These are phyloP conservation scores for Aphodius granarius DNA, from an alignment of 2,888 invertebrate genomes.

Conservation along the genomic window DNA sequence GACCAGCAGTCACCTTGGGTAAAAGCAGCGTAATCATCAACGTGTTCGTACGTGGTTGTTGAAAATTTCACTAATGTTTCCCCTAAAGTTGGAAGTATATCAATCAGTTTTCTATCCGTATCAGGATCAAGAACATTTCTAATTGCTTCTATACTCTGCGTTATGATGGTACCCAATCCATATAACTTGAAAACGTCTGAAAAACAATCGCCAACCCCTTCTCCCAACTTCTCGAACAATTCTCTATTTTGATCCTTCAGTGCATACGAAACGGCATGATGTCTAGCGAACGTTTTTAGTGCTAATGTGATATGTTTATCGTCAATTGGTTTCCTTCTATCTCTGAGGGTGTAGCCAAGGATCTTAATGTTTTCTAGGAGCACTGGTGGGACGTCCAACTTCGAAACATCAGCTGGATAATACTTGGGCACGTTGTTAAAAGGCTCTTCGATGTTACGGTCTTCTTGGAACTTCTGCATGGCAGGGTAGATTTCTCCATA, in stretches of 20 bases:
- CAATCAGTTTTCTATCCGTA: background rate
- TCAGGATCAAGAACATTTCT: background rate
- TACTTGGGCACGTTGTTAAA: conserved; percentile 15
- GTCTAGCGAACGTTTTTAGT: conserved; percentile 52
- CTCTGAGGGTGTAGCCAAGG: conserved; percentile 45
- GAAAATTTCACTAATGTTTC: background rate
- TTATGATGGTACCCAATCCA: background rate
- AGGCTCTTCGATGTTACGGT: conserved; percentile 3
- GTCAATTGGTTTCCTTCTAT: conserved; percentile 47
- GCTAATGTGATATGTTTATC: conserved; percentile 49
- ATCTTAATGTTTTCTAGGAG: conserved; percentile 46
- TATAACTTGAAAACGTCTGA: background rate
- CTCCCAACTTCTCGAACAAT: conserved; percentile 49
- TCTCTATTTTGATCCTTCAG: conserved; percentile 59
- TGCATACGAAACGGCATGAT: conserved; percentile 62
- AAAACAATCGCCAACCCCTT: background rate
- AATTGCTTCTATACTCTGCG: background rate
- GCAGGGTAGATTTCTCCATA: background rate
- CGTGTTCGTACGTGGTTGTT: background rate
- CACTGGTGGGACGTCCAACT: conserved; percentile 1
- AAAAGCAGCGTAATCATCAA: conserved; percentile 28
- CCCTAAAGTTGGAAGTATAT: background rate
- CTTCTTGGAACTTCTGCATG: background rate
- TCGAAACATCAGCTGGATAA: conserved; percentile 23
- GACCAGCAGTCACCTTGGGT: conserved; percentile 36